Conservation (phyloP, 2,113 vertebrate species). For the Catharus bicknelli region DNA sequence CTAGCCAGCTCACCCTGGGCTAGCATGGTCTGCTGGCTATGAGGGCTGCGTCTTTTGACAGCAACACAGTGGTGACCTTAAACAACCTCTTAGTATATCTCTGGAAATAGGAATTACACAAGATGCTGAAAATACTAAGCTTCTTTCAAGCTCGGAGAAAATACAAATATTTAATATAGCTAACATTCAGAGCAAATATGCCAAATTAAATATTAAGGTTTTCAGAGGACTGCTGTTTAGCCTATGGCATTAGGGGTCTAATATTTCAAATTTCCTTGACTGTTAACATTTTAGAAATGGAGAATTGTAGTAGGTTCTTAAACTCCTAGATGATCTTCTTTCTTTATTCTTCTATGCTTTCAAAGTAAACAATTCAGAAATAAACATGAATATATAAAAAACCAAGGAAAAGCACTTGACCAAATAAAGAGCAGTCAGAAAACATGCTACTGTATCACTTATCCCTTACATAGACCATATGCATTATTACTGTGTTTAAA, state of each 20-base stretch:
- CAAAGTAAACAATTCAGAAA: background rate
- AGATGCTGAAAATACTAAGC: slow-evolving; percentile 25
- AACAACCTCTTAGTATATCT: slow-evolving; percentile 39
- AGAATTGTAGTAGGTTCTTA: background rate
- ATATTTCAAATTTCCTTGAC: background rate
- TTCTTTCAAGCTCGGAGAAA: slow-evolving; percentile 25
- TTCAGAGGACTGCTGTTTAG: background rate
- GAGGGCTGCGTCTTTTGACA: slow-evolving; percentile 14
- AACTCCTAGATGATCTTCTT: background rate
- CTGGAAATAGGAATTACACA: slow-evolving; percentile 42
- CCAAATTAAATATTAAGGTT: slow-evolving; percentile 34
- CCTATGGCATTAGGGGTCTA: background rate
- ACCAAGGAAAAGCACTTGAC: background rate
- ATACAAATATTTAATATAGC: slow-evolving; percentile 24
- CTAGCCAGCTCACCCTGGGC: slow-evolving; percentile 36
- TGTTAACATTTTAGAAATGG: background rate
- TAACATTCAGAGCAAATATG: slow-evolving; percentile 26
- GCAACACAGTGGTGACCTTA: slow-evolving; percentile 22
- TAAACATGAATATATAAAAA: background rate
- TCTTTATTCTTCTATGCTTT: background rate
- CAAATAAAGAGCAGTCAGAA: background rate
- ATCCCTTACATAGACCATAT: background rate
- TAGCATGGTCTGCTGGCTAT: background rate
- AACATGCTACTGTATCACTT: background rate
- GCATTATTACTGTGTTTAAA: background rate